These are phyloP conservation scores for Menura novaehollandiae DNA, from an alignment of 2,113 vertebrate genomes.

Conservation along the genomic window DNA sequence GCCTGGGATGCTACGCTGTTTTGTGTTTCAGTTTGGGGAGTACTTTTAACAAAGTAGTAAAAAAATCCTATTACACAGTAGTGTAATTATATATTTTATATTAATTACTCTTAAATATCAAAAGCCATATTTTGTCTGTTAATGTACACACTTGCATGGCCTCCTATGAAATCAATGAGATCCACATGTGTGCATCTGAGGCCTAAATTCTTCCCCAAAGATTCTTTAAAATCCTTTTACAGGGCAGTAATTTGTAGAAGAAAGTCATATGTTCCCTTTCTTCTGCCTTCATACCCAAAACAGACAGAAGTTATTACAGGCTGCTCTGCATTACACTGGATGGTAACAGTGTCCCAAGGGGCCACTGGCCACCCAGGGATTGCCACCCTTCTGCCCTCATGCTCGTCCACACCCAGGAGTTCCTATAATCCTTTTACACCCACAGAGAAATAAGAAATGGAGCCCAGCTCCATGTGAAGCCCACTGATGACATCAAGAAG, in stretches of 20 bases:
- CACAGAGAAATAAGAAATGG: background rate
- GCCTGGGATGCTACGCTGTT: background rate
- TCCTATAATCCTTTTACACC: background rate
- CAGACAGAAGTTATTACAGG: background rate
- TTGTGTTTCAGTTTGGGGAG: background rate
- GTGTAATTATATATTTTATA: conserved; percentile 19
- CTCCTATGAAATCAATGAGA: background rate
- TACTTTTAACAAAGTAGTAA: background rate
- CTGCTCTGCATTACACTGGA: background rate
- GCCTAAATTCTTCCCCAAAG: background rate
- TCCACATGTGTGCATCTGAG: background rate
- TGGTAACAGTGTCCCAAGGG: background rate
- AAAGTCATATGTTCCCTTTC: background rate
- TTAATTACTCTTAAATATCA: conserved; percentile 29
- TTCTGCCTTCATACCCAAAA: background rate
- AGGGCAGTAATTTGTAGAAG: background rate
- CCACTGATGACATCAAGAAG: background rate
- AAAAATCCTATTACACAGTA: conserved; percentile 7
- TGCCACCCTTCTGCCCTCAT: background rate
- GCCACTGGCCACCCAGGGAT: background rate
- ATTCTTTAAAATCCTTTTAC: conserved; percentile 25
- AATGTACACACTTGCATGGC: background rate
- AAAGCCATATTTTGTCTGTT: background rate
- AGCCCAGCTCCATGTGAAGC: background rate
- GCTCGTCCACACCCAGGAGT: accelerated